Base-by-base conservation (phyloP, 2,888 invertebrate species). In the Lithophane socia region DNA sequence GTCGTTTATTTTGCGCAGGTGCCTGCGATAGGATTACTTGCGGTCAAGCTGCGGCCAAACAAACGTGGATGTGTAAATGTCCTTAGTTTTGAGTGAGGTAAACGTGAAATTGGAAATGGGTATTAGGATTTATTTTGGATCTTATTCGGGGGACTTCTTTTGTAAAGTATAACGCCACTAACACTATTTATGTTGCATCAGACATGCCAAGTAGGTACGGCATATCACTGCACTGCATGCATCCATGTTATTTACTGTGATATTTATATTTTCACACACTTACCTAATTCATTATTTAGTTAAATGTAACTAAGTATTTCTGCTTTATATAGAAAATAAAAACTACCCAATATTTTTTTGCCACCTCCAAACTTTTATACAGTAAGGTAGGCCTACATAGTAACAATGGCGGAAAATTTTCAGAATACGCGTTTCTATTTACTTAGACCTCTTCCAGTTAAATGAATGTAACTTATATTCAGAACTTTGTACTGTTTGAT, bases 1-100 rank as follows among this genome's bases (percentile, higher is more conserved):
- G 87, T 88, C 92, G 92, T 92, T 91, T 90, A 86, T 91, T 90
- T 89, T 77, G 89, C 90, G 89, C 92, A 93, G 92, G 92, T 92
- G 92, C 83, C 87, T 78, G 84, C 89, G 87, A 89, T 90, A 88
- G 92, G 92, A 92, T 92, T 92, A 92, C 89, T 90, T 89, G 91
- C 87, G 92, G 92, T 91, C 92, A 92, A 90, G 88, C 91, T 86
- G 79, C 80, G 79, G 71, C 77, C 83, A 83, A 88, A 88, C 88
- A 87, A 82, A 85, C 84, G 82, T 58, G 63, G 70, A 69, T 72
- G 73, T 68, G 74, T 61, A 75, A 77, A 79, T 37, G 58, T 71
- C 54, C 73, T 68, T 71, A 63, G 47, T 10, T 56, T 13, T 70
- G 44, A 79, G 52, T 12, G 63, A 44, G 65, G 66, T 69, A 66